Evolutionary conservation across 2,888 invertebrate genomes (phyloP), one percentile per base, ranked within the genome.

Genomic region (Pegoplata infirma): DNA sequence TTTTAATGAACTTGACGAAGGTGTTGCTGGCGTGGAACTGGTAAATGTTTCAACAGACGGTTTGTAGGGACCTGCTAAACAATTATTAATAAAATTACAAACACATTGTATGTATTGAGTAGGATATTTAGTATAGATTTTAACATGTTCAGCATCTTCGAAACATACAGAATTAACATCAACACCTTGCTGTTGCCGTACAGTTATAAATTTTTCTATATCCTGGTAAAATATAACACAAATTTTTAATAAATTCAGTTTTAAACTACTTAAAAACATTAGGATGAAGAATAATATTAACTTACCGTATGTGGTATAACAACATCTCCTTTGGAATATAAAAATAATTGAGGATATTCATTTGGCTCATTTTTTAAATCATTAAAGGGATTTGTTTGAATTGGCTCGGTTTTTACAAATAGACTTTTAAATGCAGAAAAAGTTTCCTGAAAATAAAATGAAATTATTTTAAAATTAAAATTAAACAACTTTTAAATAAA

Each of bases 131-230:
- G 91, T 91, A 80, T 92, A 92, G 85, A 95, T 95, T 83, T 93
- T 92, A 0, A 95, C 94, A 87, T 95, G 95, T n/a, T 93, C 92
- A 8, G 94, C 94, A 84, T 93, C 92, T 71, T 93, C 92, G 88
- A 94, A 95, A 74, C 93, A 91, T 40, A 93, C 90, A 28, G 91
- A 90, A 19, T 91, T 91, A 0, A 94, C 93, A 76, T 91, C 89
- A 0, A 93, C 91, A 7, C 94, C 94, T 49, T 91, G 89, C 68
- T 90, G 89, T 71, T 91, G 91, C 4, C 93, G 90, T 73, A 91
- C 90, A 36, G 90, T 90, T 7, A 92, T 92, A 84, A 95, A 93
- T 76, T 92, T 91, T 85, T 94, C 93, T 72, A 95, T 91, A 85
- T 94, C 94, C 91, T 92, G 83, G 7, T 55, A 51, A 49, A 8